phyloP scores from a whole-genome alignment of 30 jellyfish, hydroid and myxozoan genomes.

The Haliclystus octoradiatus region DNA sequence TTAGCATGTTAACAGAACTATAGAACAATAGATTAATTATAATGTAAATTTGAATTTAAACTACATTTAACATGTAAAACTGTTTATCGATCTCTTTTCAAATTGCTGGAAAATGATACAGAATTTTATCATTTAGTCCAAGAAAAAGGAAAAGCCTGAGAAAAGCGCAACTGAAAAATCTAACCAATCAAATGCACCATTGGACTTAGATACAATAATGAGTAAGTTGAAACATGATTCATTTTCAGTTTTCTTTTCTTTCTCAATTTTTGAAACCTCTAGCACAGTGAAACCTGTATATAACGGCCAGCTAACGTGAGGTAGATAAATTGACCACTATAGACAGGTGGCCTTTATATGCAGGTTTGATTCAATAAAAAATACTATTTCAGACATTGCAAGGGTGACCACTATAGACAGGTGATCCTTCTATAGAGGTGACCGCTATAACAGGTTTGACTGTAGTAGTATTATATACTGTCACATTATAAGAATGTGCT shows the following conservation, averaged over 20 bases:
- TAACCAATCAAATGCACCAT: slow-evolving; percentile 6
- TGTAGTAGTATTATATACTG: too few relatives aligned
- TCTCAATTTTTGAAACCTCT: not conserved
- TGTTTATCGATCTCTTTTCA: too few relatives aligned
- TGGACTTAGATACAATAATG: slow-evolving; percentile 39
- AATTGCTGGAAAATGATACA: not conserved
- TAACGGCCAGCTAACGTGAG: too few relatives aligned
- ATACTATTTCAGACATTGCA: not conserved
- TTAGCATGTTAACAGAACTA: too few relatives aligned
- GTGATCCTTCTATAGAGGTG: too few relatives aligned
- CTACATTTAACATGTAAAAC: too few relatives aligned
- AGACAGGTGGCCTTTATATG: not conserved
- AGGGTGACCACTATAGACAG: not conserved
- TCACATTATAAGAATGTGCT: too few relatives aligned
- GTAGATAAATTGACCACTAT: not conserved
- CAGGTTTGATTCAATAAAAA: not conserved
- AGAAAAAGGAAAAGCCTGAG: not conserved
- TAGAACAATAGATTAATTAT: too few relatives aligned
- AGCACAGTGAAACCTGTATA: too few relatives aligned
- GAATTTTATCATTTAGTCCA: not conserved
- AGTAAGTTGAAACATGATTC: slow-evolving; percentile 8
- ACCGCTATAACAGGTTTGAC: too few relatives aligned
- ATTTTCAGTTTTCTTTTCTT: not conserved
- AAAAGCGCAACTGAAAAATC: slow-evolving; percentile 14
- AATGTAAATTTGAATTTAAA: too few relatives aligned